Percentiles rank a stretch among this genome's conserved stretches.
These are phyloP conservation scores for Psilopsiagon aurifrons DNA, from an alignment of 2,113 vertebrate species.

Conservation along the genomic window DNA sequence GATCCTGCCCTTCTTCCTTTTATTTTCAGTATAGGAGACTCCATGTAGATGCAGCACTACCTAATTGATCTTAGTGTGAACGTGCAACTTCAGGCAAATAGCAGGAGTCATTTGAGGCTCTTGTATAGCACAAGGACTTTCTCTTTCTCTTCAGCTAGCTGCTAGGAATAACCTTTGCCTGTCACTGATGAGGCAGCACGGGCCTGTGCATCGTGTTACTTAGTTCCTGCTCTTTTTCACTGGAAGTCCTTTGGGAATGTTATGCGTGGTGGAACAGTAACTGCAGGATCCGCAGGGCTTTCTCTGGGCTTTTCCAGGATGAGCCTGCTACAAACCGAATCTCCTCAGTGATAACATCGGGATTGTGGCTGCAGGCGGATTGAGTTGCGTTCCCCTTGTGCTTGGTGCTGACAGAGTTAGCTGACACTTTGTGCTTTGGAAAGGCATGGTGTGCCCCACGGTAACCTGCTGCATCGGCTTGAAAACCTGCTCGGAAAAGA, in stretches of 20 bases:
- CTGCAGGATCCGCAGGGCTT: not conserved
- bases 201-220: rapidly evolving
- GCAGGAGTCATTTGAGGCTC: not conserved
- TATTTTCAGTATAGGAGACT: not conserved
- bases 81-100: not conserved
- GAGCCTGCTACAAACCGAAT: not conserved
- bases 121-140: rapidly evolving
- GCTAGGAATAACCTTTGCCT: not conserved
- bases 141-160: not conserved
- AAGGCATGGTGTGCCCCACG: rapidly evolving
- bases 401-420: not conserved
- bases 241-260: not conserved
- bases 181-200: rapidly evolving
- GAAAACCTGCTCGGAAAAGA: not conserved
- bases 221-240: not conserved
- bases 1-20: not conserved
- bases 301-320: not conserved
- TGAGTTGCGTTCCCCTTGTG: rapidly evolving
- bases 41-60: not conserved
- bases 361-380: not conserved
- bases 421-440: not conserved
- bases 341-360: not conserved
- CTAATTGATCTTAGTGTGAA: rapidly evolving
- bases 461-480: rapidly evolving
- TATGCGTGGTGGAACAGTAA: rapidly evolving